Evolutionary conservation across 2,888 invertebrate genomes (phyloP), one percentile per base, ranked within the genome.

Genomic region (Tetragnatha montana): DNA sequence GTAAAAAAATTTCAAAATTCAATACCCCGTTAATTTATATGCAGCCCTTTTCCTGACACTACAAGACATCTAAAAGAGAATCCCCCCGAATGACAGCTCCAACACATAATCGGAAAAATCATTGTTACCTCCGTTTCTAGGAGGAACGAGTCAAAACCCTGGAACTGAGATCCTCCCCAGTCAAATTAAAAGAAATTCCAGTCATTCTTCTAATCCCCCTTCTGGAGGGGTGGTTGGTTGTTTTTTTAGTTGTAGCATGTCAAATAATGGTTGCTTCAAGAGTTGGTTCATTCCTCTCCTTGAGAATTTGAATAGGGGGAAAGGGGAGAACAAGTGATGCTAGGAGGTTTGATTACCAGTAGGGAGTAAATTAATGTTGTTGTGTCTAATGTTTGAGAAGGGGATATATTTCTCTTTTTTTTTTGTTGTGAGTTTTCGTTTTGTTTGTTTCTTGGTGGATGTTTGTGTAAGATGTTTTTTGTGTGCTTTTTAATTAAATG

Each of bases 151-250:
- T 71, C 76, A 76, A 19, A 47, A 49, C 50, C 49, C 76, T 19
- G 21, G 49, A 76, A 49, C 74, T 17, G 49, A 50, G 19, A 19
- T 76, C 50, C 76, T 76, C n/a, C 49, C 6, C 49, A 74, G 74
- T 76, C 51, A 21, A 21, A 73, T 81, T 81, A 51, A 73, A 81
- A 81, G 71, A 81, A 81, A 81, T 71, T 81, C 71, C 81, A 21
- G 71, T 73, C 81, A 81, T 50, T 81, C 73, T 73, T 51, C 50
- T 21, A 47, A 71, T 71, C 51, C 70, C 73, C 50, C 22, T n/a
- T 50, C 51, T 8, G 7, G 51, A 73, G 49, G 70, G n/a, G 81
- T 35, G 14, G 19, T 35, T 21, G 10, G 50, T 50, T 81, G 49
- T 73, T 68, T 21, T 19, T 19, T 2, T 76, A 19, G 73, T 12